A percentile compares a stretch with the other conserved stretches of the same genome.
These are phyloP conservation scores for Colossoma macropomum DNA, from an alignment of 2,113 vertebrate genomes.

Conservation along the genomic window DNA sequence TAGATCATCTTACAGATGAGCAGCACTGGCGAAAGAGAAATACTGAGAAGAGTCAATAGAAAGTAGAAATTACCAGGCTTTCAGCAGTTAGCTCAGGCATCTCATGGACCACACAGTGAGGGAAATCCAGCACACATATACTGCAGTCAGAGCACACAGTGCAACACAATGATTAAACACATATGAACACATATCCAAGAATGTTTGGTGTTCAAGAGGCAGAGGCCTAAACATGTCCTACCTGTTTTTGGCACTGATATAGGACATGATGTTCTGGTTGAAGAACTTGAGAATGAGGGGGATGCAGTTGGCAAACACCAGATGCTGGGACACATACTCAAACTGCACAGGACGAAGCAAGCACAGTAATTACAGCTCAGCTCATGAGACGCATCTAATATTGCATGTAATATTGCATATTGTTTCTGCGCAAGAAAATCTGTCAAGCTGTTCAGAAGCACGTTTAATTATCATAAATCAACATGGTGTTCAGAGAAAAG, in stretches of 20 bases:
- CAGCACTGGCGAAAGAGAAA: neutral
- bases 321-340: conserved; percentile 94
- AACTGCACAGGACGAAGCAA: conserved; percentile 78
- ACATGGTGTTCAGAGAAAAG: neutral
- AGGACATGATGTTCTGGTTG: conserved; percentile 98
- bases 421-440: neutral
- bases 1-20: neutral
- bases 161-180: conserved; percentile 10
- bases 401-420: neutral
- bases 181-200: neutral
- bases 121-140: conserved; percentile 92
- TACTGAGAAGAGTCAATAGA: neutral
- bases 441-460: neutral
- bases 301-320: conserved; percentile 99
- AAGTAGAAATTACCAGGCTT: conserved; percentile 85
- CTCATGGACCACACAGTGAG: conserved; percentile 87
- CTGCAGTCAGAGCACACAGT: conserved; percentile 68
- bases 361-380: neutral
- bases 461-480: neutral
- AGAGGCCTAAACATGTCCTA: conserved; percentile 60
- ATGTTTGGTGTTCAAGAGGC: neutral
- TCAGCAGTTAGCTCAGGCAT: conserved; percentile 94
- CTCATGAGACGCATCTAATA: neutral
- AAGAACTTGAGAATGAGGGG: conserved; percentile 99
- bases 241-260: conserved; percentile 98